These are phyloP conservation scores for Microctonus hyperodae DNA, from an alignment of 2,888 invertebrate genomes.

Conservation along the genomic window DNA sequence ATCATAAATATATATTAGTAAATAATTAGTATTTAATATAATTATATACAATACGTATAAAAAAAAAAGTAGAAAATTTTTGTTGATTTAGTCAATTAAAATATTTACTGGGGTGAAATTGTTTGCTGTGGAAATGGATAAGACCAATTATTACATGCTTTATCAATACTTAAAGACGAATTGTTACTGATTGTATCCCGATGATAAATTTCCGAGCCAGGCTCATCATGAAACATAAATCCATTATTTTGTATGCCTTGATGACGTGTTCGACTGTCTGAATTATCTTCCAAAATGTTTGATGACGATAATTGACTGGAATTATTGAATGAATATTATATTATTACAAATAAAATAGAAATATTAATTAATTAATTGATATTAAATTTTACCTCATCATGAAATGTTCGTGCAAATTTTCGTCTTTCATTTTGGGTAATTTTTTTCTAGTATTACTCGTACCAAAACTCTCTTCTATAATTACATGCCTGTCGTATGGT, in stretches of 20 bases:
- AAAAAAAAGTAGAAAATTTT: background rate
- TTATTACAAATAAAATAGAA: background rate
- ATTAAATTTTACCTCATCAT: conserved; percentile 50
- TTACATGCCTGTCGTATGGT: conserved; percentile 90
- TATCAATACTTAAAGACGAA: conserved; percentile 35
- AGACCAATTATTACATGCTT: conserved; percentile 54
- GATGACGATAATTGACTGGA: conserved; percentile 9
- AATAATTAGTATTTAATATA: too few species aligned
- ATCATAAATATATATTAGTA: too few species aligned
- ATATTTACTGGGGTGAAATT: conserved; percentile 47
- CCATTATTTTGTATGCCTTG: conserved; percentile 57
- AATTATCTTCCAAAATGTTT: conserved; percentile 28
- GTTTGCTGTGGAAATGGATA: conserved; percentile 57
- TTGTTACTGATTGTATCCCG: conserved; percentile 41
- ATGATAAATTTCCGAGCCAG: conserved; percentile 51
- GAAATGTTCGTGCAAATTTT: conserved; percentile 55
- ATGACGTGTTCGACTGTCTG: background rate
- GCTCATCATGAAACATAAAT: conserved; percentile 51
- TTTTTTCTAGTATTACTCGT: conserved; percentile 62
- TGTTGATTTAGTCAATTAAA: background rate
- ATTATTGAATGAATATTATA: background rate
- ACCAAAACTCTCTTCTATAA: conserved; percentile 86
- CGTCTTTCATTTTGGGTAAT: conserved; percentile 56
- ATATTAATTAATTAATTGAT: too few species aligned
- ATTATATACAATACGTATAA: too few species aligned